These are phyloP conservation scores for Ormyrus rosae DNA, from an alignment of 2,888 invertebrate species.

Conservation along the genomic window DNA sequence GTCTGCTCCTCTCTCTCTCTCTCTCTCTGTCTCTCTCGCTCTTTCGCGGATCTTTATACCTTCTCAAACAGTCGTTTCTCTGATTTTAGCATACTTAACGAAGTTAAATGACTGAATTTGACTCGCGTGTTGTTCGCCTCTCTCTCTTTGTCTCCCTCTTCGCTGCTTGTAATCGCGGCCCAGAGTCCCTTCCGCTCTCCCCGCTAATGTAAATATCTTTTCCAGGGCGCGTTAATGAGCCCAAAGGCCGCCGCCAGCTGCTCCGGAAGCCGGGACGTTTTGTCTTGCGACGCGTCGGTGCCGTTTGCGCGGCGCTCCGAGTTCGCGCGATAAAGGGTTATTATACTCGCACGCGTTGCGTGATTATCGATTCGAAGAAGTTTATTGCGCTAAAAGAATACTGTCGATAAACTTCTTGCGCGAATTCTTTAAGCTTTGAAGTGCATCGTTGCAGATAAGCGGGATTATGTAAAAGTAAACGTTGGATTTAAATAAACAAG, in stretches of 20 bases:
- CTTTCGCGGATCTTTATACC: constrained; percentile 2
- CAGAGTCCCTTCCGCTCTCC: constrained; percentile 28
- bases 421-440: too few relatives aligned
- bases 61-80: constrained; percentile 25
- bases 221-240: constrained; percentile 44
- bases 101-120: constrained; percentile 51
- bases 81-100: constrained; percentile 55
- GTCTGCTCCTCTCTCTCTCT: background rate
- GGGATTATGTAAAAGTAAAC: too few relatives aligned
- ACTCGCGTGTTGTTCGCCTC: constrained; percentile 35
- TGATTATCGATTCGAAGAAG: too few relatives aligned
- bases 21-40: background rate
- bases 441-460: too few relatives aligned
- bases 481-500: too few relatives aligned
- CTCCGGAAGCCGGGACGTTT: background rate
- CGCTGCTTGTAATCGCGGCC: background rate
- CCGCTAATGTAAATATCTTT: constrained; percentile 46
- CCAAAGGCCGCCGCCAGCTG: background rate
- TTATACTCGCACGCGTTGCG: too few relatives aligned
- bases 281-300: background rate
- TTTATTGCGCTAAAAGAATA: too few relatives aligned
- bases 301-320: background rate
- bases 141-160: background rate
- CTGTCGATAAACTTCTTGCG: too few relatives aligned
- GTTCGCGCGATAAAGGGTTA: too few relatives aligned